A percentile compares a stretch with the other conserved stretches of the same genome.
phyloP scores from a whole-genome alignment of 2,888 invertebrate species.

The Tolmerus cingulatus region DNA sequence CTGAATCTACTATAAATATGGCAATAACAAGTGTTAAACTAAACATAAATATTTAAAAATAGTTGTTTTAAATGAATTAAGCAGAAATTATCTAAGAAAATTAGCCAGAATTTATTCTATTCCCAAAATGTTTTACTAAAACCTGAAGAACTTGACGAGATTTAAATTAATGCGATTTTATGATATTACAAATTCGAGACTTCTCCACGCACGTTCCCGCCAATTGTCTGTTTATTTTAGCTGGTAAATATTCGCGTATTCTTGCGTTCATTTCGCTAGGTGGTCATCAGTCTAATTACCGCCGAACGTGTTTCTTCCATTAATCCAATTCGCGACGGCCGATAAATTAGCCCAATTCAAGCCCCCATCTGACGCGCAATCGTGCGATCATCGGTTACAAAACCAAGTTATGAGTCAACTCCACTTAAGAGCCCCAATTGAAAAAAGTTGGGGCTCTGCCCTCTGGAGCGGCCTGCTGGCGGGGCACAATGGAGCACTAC shows the following conservation, averaged over 20 bases:
- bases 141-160: too few species aligned
- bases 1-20: too few species aligned
- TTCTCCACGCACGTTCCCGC: neutral
- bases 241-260: neutral
- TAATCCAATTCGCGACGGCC: neutral
- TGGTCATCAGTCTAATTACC: neutral
- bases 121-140: too few species aligned
- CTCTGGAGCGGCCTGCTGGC: neutral
- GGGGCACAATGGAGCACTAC: neutral
- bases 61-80: too few species aligned
- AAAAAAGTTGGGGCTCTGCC: neutral
- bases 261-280: neutral
- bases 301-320: neutral
- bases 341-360: neutral
- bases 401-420: neutral
- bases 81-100: too few species aligned
- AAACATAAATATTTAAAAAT: too few species aligned
- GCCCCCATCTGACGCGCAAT: neutral
- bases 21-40: too few species aligned
- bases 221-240: neutral
- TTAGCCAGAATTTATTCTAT: too few species aligned
- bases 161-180: neutral
- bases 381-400: neutral
- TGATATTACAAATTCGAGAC: neutral
- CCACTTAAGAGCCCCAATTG: neutral